A percentile compares a stretch with the other conserved stretches of the same genome.
Conservation (phyloP, 2,797 vertebrate species). For the Sebastes minor region DNA sequence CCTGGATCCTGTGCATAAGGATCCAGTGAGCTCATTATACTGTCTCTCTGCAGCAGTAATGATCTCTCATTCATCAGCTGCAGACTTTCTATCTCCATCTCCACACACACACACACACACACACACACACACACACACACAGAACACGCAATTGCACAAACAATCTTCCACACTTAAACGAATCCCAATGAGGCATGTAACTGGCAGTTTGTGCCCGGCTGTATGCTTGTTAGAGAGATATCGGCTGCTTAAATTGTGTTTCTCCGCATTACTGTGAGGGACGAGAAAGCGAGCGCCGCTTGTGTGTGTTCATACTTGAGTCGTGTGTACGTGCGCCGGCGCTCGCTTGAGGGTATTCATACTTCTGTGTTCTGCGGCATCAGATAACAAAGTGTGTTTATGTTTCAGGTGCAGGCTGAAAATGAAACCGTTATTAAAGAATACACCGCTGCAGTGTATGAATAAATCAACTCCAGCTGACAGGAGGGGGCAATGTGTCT, state of each 20-base stretch:
- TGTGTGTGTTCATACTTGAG: background rate
- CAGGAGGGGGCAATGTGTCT: constrained; percentile 9
- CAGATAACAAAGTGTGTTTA: constrained; percentile 54
- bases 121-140: background rate
- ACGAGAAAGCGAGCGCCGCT: background rate
- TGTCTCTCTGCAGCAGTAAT: constrained; percentile 40
- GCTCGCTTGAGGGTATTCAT: constrained; percentile 4
- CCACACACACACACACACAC: background rate
- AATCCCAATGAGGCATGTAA: constrained; percentile 74
- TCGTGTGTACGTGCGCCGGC: background rate
- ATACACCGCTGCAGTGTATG: constrained; percentile 42
- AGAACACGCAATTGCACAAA: constrained; percentile 44
- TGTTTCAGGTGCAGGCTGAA: constrained; percentile 63
- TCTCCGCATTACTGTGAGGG: constrained; percentile 19
- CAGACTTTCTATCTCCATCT: constrained; percentile 17
- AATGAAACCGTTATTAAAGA: constrained; percentile 68
- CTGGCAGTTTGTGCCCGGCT: constrained; percentile 49
- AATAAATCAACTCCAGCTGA: constrained; percentile 55
- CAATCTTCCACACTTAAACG: constrained; percentile 64
- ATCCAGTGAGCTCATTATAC: constrained; percentile 50
- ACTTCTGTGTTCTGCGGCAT: constrained; percentile 19
- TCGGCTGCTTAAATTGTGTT: constrained; percentile 30
- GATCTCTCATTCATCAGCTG: constrained; percentile 42
- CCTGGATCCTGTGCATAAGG: constrained; percentile 15
- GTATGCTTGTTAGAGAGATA: constrained; percentile 60